Evolutionary conservation across 2,113 vertebrate genomes (phyloP), one percentile per base, ranked within the genome.

Genomic region (Hydrolagus affinis): DNA sequence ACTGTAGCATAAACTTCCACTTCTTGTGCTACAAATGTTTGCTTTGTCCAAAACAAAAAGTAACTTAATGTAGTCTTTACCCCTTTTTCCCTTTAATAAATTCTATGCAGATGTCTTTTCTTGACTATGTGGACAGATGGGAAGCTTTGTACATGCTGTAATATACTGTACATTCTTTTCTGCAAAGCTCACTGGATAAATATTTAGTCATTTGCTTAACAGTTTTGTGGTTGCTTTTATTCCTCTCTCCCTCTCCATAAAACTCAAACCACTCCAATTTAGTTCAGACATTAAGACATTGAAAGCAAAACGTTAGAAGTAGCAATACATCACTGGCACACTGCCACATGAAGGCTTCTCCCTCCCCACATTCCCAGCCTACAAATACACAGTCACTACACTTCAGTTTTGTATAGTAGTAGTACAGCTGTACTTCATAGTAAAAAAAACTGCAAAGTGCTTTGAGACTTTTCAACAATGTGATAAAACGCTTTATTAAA

Each of bases 211-310:
- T 60, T 28, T 64, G 76, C 14, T 80, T 11, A 28, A 62, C 23
- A 80, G 62, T 80, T 62, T 64, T 80, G 73, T 62, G 57, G n/a
- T 28, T 77, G 59, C 62, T 80, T 62, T 73, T 62, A 9, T 60
- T n/a, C 44, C 44, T 44, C 44, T 44, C 44, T 77, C 57, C 60
- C 57, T 78, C 74, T 75, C 14, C 44, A 44, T 44, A 10, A n/a
- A 28, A 28, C 7, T 12, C 11, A 32, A 62, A 62, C n/a, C 11
- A 25, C 14, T 62, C 12, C n/a, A 28, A 80, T 80, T 62, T 60
- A 44, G 76, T n/a, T 62, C 25, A 73, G 30, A 11, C 23, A 64
- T 57, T 25, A 14, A 11, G 28, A 62, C n/a, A 73, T 14, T 30
- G 71, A 14, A 11, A 64, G 76, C 59, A 80, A 80, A 80, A 62